Conservation (phyloP, 1,140 invertebrate genomes). For the Acromyrmex charruanus region DNA sequence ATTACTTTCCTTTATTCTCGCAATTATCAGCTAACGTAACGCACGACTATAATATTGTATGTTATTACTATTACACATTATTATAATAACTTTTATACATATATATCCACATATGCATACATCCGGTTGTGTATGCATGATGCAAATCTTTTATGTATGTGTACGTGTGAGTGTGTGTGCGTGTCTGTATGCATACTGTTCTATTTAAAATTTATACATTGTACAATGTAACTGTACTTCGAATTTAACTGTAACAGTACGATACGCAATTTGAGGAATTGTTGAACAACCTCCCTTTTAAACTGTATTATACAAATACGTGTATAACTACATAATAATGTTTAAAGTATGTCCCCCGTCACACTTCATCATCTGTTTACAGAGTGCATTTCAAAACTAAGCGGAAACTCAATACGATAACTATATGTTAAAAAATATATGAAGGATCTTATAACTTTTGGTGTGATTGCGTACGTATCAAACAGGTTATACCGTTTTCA, state of each 20-base stretch:
- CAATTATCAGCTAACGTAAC: conserved; percentile 76
- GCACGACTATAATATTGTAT: conserved; percentile 79
- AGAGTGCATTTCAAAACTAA: conserved; percentile 70
- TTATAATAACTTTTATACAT: conserved; percentile 78
- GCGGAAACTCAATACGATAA: conserved; percentile 60
- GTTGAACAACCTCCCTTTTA: conserved; percentile 73
- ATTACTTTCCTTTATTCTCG: conserved; percentile 79
- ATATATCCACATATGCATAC: conserved; percentile 80
- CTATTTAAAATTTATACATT: conserved; percentile 76
- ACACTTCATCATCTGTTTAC: conserved; percentile 42
- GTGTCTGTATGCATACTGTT: conserved; percentile 60
- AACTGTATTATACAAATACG: conserved; percentile 76
- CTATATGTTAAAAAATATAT: conserved; percentile 51
- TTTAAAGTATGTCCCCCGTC: conserved; percentile 62
- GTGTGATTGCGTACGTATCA: conserved; percentile 34
- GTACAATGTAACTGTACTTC: conserved; percentile 74
- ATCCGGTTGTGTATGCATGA: conserved; percentile 72
- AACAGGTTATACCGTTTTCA: conserved; percentile 58
- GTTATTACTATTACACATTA: conserved; percentile 75
- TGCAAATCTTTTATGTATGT: conserved; percentile 62
- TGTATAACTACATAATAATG: conserved; percentile 76
- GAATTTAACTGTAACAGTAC: conserved; percentile 70
- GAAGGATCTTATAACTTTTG: conserved; percentile 37
- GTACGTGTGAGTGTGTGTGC: conserved; percentile 11
- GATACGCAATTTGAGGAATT: conserved; percentile 69